Conservation (phyloP, 2,113 vertebrate species). For the Macaca nemestrina region DNA sequence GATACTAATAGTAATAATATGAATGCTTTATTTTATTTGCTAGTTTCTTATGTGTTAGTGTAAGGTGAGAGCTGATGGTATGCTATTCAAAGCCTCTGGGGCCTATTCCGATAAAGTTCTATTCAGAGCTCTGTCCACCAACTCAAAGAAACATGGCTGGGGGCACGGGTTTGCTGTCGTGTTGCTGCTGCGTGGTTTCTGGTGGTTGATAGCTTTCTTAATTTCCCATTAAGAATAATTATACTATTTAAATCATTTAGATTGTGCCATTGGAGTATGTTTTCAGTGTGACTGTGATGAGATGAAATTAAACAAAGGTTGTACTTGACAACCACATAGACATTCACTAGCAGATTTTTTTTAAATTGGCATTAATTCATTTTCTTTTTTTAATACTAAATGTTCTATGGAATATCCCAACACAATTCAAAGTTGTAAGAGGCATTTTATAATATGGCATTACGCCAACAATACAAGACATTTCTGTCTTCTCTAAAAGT, state of each 20-base stretch:
- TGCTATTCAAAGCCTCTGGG: accelerated
- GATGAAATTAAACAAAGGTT: slow-evolving; percentile 1
- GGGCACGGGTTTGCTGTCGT: not conserved
- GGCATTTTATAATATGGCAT: not conserved
- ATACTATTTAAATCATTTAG: slow-evolving; percentile 13
- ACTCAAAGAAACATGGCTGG: not conserved
- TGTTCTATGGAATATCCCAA: not conserved
- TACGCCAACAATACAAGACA: not conserved
- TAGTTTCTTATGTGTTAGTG: not conserved
- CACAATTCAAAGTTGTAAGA: not conserved
- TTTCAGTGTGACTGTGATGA: slow-evolving; percentile 34
- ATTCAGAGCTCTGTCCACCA: not conserved
- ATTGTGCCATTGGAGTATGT: not conserved
- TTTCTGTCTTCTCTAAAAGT: slow-evolving; percentile 57
- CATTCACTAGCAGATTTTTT: not conserved
- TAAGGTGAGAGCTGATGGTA: not conserved
- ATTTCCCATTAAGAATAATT: slow-evolving; percentile 40
- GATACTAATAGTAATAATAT: not conserved
- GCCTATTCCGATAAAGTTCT: not conserved
- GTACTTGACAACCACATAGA: not conserved
- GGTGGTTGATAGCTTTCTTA: not conserved
- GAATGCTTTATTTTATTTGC: slow-evolving; percentile 20
- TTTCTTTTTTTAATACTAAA: not conserved
- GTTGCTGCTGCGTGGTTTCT: not conserved
- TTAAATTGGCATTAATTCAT: slow-evolving; percentile 7